Evolutionary conservation across 37 sponge, comb jelly and placozoan species (phyloP).

Genomic region (Spongilla lacustris): DNA sequence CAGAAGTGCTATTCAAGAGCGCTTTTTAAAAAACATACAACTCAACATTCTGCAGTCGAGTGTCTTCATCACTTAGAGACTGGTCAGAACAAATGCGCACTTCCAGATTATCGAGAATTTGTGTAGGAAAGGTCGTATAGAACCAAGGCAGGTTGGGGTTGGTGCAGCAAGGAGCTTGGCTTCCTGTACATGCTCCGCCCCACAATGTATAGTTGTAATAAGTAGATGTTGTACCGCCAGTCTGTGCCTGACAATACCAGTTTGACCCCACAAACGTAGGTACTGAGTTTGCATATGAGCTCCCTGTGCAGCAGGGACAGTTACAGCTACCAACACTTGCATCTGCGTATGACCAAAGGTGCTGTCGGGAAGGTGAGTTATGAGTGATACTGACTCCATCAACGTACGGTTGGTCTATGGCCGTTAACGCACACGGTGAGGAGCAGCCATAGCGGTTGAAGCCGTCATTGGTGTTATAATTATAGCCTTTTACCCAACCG

Average conservation of each 20-base stretch:
- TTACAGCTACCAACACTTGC: not conserved
- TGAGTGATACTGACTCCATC: conserved; percentile 1
- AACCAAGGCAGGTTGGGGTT: not conserved
- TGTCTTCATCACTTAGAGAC: not conserved
- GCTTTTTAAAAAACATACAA: not conserved
- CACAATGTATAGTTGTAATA: not conserved
- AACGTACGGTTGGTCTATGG: not conserved
- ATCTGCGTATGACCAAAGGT: not conserved
- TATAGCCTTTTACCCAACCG: conserved; percentile 58
- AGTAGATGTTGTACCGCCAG: not conserved
- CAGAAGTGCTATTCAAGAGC: no score
- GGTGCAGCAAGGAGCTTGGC: not conserved
- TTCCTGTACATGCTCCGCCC: not conserved
- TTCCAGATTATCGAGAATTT: not conserved
- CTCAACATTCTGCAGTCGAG: not conserved
- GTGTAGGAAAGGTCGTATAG: not conserved
- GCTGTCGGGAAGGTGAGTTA: not conserved
- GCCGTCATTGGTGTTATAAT: conserved; percentile 15
- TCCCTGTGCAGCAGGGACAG: not conserved
- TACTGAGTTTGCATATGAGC: not conserved
- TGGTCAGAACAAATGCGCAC: not conserved
- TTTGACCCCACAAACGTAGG: not conserved
- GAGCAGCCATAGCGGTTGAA: not conserved
- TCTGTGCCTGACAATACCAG: not conserved
- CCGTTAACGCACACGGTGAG: not conserved